Percentiles rank a stretch among this genome's conserved stretches.
Conservation (phyloP, 64 coral and sea anemone species). For the Orbicella faveolata region DNA sequence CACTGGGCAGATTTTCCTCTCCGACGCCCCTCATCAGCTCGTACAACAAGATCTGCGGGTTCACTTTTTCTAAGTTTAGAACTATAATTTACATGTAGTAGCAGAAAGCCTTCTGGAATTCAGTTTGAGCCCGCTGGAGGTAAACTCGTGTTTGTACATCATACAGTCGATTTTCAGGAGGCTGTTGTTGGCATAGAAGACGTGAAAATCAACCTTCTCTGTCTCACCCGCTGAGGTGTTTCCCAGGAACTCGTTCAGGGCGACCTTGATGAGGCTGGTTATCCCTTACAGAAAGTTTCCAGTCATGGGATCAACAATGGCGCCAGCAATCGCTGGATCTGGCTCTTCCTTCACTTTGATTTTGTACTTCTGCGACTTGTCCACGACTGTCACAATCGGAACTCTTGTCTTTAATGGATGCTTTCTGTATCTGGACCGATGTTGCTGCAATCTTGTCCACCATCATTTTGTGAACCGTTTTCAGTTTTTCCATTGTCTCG, state of each 20-base stretch:
- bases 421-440: not conserved
- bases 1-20: not conserved
- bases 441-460: not conserved
- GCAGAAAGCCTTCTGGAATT: slow-evolving; percentile 23
- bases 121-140: not conserved
- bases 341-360: not conserved
- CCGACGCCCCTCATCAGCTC: slow-evolving; percentile 31
- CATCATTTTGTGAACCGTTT: slow-evolving; percentile 9
- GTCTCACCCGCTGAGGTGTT: slow-evolving; percentile 17
- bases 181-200: slow-evolving; percentile 40
- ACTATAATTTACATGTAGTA: slow-evolving; percentile 32
- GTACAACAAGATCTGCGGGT: slow-evolving; percentile 39
- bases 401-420: slow-evolving; percentile 8
- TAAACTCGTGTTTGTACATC: slow-evolving; percentile 48
- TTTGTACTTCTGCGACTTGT: slow-evolving; percentile 18
- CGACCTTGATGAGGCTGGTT: slow-evolving; percentile 11
- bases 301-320: not conserved
- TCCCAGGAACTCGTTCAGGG: slow-evolving; percentile 23
- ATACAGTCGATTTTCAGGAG: slow-evolving; percentile 41
- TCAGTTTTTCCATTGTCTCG: not conserved
- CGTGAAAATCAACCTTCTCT: slow-evolving; percentile 17
- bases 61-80: slow-evolving; percentile 21
- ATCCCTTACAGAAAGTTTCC: slow-evolving; percentile 28
- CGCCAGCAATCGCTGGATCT: not conserved
- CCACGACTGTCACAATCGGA: slow-evolving; percentile 35